Evolutionary conservation across 2,888 invertebrate species (phyloP).

Genomic region (Neoscelio sp.): DNA sequence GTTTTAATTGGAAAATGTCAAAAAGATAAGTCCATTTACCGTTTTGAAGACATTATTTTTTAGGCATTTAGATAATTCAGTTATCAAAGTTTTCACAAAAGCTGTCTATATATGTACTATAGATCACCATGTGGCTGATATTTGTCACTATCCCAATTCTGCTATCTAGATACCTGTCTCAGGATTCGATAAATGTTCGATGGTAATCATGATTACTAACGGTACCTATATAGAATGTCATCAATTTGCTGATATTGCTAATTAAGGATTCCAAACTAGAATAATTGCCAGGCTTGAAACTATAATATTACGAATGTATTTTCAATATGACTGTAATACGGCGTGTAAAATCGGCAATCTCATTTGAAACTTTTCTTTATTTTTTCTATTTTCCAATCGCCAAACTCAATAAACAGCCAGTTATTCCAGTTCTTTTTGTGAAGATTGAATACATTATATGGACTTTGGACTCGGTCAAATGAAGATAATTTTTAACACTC

Average conservation of each 20-base stretch:
- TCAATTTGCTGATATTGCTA: conserved; percentile 22
- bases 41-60: too few species aligned
- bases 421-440: too few species aligned
- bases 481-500: too few species aligned
- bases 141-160: conserved; percentile 16
- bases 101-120: conserved; percentile 1
- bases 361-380: too few species aligned
- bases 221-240: conserved; percentile 8
- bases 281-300: conserved; percentile 5
- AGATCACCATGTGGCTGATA: conserved; percentile 16
- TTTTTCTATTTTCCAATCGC: too few species aligned
- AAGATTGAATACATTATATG: too few species aligned
- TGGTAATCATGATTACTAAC: conserved; percentile 30
- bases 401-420: too few species aligned
- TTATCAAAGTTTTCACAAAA: background rate
- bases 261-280: background rate
- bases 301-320: background rate
- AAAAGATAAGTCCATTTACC: too few species aligned
- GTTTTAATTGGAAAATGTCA: too few species aligned
- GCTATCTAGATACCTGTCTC: conserved; percentile 19
- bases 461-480: too few species aligned
- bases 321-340: background rate
- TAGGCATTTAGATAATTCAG: too few species aligned
- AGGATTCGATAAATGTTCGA: conserved; percentile 30
- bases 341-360: background rate